phyloP scores from a whole-genome alignment of 2,797 vertebrate genomes.

The Malurus leucopterus region DNA sequence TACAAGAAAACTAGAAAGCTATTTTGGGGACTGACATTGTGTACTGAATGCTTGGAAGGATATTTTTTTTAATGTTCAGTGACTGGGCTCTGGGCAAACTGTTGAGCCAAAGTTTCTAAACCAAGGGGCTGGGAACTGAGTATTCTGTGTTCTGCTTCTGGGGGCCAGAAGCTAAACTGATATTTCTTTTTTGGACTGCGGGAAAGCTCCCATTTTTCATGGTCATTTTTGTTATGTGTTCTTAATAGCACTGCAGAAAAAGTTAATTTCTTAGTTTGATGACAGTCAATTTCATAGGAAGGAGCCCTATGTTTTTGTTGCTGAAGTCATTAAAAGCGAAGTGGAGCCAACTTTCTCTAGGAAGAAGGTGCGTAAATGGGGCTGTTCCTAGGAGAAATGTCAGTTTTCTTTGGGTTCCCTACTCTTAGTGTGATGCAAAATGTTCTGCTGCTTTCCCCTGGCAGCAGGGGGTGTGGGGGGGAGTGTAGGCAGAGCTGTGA shows the following conservation, averaged over 20 bases:
- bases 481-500: not conserved
- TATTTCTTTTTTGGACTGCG: not conserved
- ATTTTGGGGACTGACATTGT: slow-evolving; percentile 33
- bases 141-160: not conserved
- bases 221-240: not conserved
- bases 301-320: not conserved
- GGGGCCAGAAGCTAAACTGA: not conserved
- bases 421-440: not conserved
- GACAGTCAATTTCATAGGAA: not conserved
- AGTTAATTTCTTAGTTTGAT: not conserved
- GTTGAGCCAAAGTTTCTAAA: not conserved
- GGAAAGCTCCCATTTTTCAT: not conserved
- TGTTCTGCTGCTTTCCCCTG: not conserved
- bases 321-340: not conserved
- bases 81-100: not conserved
- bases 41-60: slow-evolving; percentile 15
- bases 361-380: not conserved
- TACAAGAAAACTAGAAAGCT: slow-evolving; percentile 40
- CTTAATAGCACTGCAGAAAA: not conserved
- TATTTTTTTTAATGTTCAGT: slow-evolving; percentile 27
- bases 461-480: rapidly evolving
- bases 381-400: not conserved
- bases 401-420: not conserved
- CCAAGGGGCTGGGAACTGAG: not conserved
- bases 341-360: not conserved